Conservation (phyloP, 2,797 vertebrate genomes). For the Anomalospiza imberbis region DNA sequence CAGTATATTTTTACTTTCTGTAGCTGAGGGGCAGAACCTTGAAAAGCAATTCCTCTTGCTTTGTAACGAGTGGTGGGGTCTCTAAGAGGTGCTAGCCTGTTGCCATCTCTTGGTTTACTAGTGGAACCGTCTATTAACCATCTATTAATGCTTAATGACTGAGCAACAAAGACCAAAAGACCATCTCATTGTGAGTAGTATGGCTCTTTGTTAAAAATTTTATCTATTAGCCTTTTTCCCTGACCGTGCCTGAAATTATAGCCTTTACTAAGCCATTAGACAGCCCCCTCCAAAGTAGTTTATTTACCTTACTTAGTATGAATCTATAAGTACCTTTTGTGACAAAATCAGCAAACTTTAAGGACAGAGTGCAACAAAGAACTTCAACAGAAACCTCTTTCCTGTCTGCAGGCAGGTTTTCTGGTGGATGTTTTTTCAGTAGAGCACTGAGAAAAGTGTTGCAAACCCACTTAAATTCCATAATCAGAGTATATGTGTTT, state of each 20-base stretch:
- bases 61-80: background rate
- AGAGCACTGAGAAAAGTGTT: background rate
- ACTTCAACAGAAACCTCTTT: background rate
- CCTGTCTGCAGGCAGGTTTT: background rate
- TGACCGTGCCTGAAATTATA: background rate
- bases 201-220: background rate
- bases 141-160: background rate
- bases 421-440: background rate
- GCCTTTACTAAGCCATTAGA: background rate
- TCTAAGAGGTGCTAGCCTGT: background rate
- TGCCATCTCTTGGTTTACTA: background rate
- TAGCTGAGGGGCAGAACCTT: background rate
- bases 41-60: background rate
- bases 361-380: background rate
- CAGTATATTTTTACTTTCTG: background rate
- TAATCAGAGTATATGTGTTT: background rate
- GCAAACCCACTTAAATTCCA: background rate
- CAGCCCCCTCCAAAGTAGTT: background rate
- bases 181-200: background rate
- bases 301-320: background rate
- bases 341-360: background rate
- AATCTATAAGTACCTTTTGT: background rate
- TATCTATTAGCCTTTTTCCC: background rate
- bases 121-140: background rate
- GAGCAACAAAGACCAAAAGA: background rate